Conservation (phyloP, 2,113 vertebrate genomes). For the Apodemus speciosus region DNA sequence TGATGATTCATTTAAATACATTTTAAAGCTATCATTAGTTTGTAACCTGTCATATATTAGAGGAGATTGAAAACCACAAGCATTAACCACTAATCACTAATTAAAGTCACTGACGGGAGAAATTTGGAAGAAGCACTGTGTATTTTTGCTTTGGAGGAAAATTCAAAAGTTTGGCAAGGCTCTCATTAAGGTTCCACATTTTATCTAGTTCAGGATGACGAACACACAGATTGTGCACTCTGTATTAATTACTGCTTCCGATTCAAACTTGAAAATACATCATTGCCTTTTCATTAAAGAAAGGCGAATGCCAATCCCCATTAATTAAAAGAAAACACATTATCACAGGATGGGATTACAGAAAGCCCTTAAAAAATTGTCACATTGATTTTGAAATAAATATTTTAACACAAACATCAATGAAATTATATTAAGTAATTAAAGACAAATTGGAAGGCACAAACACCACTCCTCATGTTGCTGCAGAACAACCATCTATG, state of each 20-base stretch:
- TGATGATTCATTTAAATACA: neutral
- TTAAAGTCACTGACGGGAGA: slow-evolving; percentile 61
- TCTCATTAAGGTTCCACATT: slow-evolving; percentile 49
- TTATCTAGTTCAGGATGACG: slow-evolving; percentile 34
- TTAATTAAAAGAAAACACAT: slow-evolving; percentile 66
- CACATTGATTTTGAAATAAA: slow-evolving; percentile 65
- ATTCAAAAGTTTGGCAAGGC: slow-evolving; percentile 37
- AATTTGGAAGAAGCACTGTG: slow-evolving; percentile 64
- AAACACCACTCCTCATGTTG: neutral
- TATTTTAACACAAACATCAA: slow-evolving; percentile 66
- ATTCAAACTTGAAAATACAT: slow-evolving; percentile 62
- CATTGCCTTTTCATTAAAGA: slow-evolving; percentile 56
- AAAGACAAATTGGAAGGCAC: slow-evolving; percentile 28
- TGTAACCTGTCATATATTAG: slow-evolving; percentile 14
- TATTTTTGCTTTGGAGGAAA: slow-evolving; percentile 60
- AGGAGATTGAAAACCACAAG: slow-evolving; percentile 45
- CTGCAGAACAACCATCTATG: neutral
- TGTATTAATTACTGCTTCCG: slow-evolving; percentile 55
- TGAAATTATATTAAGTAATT: slow-evolving; percentile 62
- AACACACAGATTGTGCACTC: slow-evolving; percentile 26
- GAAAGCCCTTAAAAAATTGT: slow-evolving; percentile 46
- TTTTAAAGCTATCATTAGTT: slow-evolving; percentile 40
- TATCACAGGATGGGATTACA: slow-evolving; percentile 58
- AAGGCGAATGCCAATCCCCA: slow-evolving; percentile 24
- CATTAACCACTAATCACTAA: neutral